Evolutionary conservation across 2,113 vertebrate genomes (phyloP), one percentile per base, ranked within the genome.

Genomic region (Pangasianodon gigas): DNA sequence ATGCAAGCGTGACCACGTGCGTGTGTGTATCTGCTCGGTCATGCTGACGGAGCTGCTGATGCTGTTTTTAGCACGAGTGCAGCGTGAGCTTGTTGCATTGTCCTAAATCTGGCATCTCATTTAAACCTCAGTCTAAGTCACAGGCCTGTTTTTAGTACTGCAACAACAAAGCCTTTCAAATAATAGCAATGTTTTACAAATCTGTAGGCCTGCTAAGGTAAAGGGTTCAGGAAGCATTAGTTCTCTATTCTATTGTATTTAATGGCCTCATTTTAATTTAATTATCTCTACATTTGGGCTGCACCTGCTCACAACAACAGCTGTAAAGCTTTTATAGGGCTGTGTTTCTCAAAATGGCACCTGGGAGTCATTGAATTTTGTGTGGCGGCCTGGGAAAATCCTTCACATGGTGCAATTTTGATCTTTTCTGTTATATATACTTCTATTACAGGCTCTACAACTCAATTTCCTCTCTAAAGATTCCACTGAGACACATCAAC

Each of bases 1-100:
- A 92, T 88, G 81, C 37, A 86, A 91, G 89, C 89, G 26, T 71
- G 75, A 83, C 83, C 62, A 46, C 8, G 24, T 86, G 87, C 26
- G 41, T 60, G 67, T 54, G 81, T 74, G 65, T 74, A 18, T 58
- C 32, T 77, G 71, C 88, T 75, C 37, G 1, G 32, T 83, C 87
- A 88, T 32, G 44, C 60, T n/a, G 62, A 83, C 80, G 24, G 6
- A 83, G 60, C 87, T 84, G 79, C 62, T 44, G 52, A 54, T 62
- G 87, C 87, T 46, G 69, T 89, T 89, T 89, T 77, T 62, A 89
- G 65, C 69, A 9, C 51, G 9, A 58, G 58, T 48, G 29, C 46
- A 65, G 60, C 6, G 18, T 29, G 46, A 86, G 84, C 62, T 69
- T 14, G 81, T 21, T 83, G 32, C 19, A 44, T 56, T 74, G 51